Base-by-base conservation (phyloP, 2,797 vertebrate genomes). In the Choloepus didactylus region DNA sequence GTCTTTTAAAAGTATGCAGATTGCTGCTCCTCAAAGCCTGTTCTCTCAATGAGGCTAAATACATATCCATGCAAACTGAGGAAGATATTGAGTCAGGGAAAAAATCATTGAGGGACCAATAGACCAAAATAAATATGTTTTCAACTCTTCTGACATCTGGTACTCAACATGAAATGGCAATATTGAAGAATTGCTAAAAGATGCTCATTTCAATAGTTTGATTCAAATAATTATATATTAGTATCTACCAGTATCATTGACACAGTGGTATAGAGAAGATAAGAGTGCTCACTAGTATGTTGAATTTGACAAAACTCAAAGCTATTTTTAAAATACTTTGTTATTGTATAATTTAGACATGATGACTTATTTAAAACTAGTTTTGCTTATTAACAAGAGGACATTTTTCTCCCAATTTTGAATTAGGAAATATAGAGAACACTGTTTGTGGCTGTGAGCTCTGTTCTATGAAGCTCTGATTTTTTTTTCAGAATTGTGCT, bases 51-150 rank as follows among this genome's bases (percentile, higher is more conserved):
- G 86, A 35, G 23, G 19, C 95, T 98, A 97, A 98, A 97, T 97
- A 85, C 93, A 92, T 82, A 97, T 67, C 96, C 56, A 93, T 35
- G 96, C 95, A 89, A 97, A 70, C 96, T 77, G 83, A 92, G 94
- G 91, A 80, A 93, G 89, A 94, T 97, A 97, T 86, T 97, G 96
- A 98, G 76, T 94, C 86, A 98, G 85, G 35, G 46, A 49, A 98
- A 97, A 98, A 98, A 97, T 96, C 84, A 95, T 91, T 95, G 91
- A 97, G 98, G 97, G 93, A 98, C 95, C 69, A 92, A 94, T 97
- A 97, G 90, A 98, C 93, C 84, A 97, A 98, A 98, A 98, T 98
- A 98, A 97, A 96, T 76, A 85, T 70, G 95, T 96, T 98, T 98
- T 98, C 18, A 79, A 96, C 83, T 97, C 73, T 91, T 77, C 96